Evolutionary conservation across 2,888 invertebrate genomes (phyloP).

Genomic region (Dione juno): DNA sequence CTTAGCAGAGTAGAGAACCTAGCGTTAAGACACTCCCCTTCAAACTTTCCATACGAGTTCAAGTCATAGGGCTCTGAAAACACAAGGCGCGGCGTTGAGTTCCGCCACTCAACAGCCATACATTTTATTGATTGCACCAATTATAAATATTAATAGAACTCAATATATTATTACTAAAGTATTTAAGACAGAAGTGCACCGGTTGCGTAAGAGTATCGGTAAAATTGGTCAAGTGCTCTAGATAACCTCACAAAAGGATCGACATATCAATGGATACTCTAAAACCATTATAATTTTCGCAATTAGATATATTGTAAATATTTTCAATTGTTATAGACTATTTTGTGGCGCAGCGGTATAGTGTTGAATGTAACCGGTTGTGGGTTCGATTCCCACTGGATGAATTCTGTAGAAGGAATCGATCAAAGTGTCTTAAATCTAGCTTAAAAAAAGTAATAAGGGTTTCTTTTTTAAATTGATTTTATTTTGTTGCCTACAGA

Average conservation of each 20-base stretch:
- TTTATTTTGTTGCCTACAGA: too few relatives aligned
- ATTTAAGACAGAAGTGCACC: constrained; percentile 14
- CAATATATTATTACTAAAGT: constrained; percentile 14
- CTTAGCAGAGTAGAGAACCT: too few relatives aligned
- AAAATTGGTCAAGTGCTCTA: constrained; percentile 46
- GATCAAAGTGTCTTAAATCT: too few relatives aligned
- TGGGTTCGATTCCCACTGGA: not conserved
- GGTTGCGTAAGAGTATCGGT: constrained; percentile 34
- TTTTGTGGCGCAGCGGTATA: not conserved
- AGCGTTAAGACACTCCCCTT: too few relatives aligned
- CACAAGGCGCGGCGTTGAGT: too few relatives aligned
- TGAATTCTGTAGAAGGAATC: too few relatives aligned
- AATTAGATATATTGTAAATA: constrained; percentile 7
- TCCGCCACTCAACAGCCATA: too few relatives aligned
- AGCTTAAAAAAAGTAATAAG: too few relatives aligned
- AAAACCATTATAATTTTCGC: constrained; percentile 31
- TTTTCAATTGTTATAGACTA: not conserved
- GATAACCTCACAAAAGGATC: constrained; percentile 42
- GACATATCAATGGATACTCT: constrained; percentile 42
- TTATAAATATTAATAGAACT: constrained; percentile 10
- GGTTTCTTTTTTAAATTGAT: not conserved
- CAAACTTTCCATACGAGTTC: too few relatives aligned
- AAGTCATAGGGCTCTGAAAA: too few relatives aligned
- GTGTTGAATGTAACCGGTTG: not conserved
- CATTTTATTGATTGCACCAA: not conserved